Percentiles rank a stretch among this genome's conserved stretches.
Conservation (phyloP, 2,888 invertebrate genomes). For the Cheilosia scutellata region DNA sequence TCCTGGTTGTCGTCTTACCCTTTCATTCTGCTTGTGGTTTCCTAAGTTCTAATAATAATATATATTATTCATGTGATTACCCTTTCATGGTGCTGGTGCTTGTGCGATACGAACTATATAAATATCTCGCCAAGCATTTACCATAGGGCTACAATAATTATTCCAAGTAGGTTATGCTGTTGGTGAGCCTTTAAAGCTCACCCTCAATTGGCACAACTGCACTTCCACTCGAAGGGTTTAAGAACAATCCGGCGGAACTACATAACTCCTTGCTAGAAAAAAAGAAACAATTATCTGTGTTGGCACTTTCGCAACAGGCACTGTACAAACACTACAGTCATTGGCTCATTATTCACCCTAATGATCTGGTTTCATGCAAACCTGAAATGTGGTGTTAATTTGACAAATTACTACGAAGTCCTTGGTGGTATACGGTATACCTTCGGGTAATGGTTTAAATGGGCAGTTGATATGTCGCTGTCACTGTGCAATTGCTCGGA, state of each 20-base stretch:
- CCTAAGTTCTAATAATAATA: slow-evolving; percentile 43
- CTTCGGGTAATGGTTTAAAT: neutral
- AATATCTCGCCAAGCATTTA: neutral
- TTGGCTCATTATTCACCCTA: slow-evolving; percentile 60
- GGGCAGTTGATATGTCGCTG: neutral
- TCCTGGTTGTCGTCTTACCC: neutral
- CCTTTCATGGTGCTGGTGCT: slow-evolving; percentile 11
- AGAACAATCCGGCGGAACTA: slow-evolving; percentile 16
- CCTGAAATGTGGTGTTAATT: slow-evolving; percentile 55
- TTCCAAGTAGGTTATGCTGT: neutral
- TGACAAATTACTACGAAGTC: slow-evolving; percentile 56
- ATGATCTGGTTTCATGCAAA: slow-evolving; percentile 57
- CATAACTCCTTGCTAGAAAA: neutral
- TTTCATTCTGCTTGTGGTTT: neutral
- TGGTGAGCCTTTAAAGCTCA: slow-evolving; percentile 44
- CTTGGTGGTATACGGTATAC: neutral
- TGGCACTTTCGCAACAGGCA: neutral
- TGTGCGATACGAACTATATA: slow-evolving; percentile 15
- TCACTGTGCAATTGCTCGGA: neutral
- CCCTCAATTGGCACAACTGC: slow-evolving; percentile 52
- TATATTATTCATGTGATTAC: slow-evolving; percentile 54
- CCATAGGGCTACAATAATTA: too few relatives aligned
- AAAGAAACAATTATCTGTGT: slow-evolving; percentile 6
- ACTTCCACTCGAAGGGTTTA: slow-evolving; percentile 19
- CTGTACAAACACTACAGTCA: slow-evolving; percentile 1